Evolutionary conservation across 2,888 invertebrate genomes (phyloP).

Genomic region (Ormyrus thymus): DNA sequence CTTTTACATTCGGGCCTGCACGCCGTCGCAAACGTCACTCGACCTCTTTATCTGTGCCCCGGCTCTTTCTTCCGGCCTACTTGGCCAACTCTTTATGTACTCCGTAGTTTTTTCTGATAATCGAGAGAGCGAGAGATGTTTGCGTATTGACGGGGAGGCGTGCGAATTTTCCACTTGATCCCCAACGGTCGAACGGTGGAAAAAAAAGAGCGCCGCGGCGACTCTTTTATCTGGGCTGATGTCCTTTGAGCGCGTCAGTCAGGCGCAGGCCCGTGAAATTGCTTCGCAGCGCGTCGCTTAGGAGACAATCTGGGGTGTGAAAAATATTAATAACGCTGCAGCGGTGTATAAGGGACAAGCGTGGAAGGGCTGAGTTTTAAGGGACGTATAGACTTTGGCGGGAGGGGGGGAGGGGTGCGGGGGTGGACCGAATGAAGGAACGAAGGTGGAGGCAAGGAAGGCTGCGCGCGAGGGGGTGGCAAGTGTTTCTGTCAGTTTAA

Average conservation of each 20-base stretch:
- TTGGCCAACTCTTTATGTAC: conserved; percentile 54
- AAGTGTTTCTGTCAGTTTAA: conserved; percentile 76
- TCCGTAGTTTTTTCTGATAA: not conserved
- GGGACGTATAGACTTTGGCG: not conserved
- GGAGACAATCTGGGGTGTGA: conserved; percentile 73
- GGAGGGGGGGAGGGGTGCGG: conserved; percentile 43
- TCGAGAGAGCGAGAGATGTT: conserved; percentile 15
- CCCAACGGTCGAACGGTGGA: conserved; percentile 27
- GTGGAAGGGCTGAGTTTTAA: conserved; percentile 14
- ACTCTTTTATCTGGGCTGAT: conserved; percentile 61
- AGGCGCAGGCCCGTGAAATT: conserved; percentile 70
- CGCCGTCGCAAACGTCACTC: conserved; percentile 59
- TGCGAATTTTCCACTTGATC: conserved; percentile 34
- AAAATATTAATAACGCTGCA: conserved; percentile 72
- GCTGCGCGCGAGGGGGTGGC: conserved; percentile 69
- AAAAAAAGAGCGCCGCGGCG: conserved; percentile 18
- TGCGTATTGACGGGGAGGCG: not conserved
- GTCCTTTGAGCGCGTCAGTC: conserved; percentile 69
- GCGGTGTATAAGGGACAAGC: conserved; percentile 24
- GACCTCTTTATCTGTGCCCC: conserved; percentile 58
- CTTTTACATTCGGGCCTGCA: not conserved
- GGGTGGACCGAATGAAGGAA: conserved; percentile 46
- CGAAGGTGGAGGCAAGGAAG: conserved; percentile 56
- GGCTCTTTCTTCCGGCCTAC: conserved; percentile 43
- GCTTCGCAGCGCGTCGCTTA: conserved; percentile 60